Evolutionary conservation across 2,888 invertebrate genomes (phyloP), one percentile per base, ranked within the genome.

Genomic region (Glyphotaelius pellucidus): DNA sequence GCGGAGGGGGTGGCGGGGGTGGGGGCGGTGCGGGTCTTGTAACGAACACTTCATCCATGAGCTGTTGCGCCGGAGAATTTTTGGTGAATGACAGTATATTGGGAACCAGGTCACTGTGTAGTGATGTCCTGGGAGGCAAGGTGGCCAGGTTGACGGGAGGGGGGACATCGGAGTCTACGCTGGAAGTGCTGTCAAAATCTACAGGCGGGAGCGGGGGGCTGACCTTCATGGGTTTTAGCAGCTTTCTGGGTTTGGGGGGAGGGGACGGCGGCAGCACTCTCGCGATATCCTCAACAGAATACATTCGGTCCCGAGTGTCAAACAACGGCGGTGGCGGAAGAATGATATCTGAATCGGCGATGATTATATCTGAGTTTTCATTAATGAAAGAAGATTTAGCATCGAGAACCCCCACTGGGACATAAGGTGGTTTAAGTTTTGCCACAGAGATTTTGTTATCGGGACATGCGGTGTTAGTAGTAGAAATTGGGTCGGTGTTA

Each of bases 91-190:
- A n/a, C n/a, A 83, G 83, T 52, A 83, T 52, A 83, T 15, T 52
- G 25, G 84, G 87, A n/a, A 42, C 25, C 11, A 42, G n/a, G 30
- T 91, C 88, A 80, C 42, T 91, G 83, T 92, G 91, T 35, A 93
- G 91, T 35, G 94, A 93, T 19, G 93, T 90, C 47, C 92, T 94
- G 93, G 92, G 94, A 92, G 93, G 96, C 95, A 94, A 95, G 12
- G 96, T 96, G 47, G 94, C 94, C 93, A 95, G 96, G 94, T 96
- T 96, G 30, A 96, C 94, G 32, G 95, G 95, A 80, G 96, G 96
- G 88, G 96, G 96, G 86, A 94, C 93, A 94, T 96, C 96, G 67
- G 94, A 94, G 93, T 95, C 96, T 52, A 95, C 95, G 81, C 95
- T 95, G 93, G 95, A 95, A 90, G 95, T 95, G 32, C 95, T 95